These are phyloP conservation scores for Elaeidobius kamerunicus DNA, from an alignment of 2,888 invertebrate species.

Conservation along the genomic window DNA sequence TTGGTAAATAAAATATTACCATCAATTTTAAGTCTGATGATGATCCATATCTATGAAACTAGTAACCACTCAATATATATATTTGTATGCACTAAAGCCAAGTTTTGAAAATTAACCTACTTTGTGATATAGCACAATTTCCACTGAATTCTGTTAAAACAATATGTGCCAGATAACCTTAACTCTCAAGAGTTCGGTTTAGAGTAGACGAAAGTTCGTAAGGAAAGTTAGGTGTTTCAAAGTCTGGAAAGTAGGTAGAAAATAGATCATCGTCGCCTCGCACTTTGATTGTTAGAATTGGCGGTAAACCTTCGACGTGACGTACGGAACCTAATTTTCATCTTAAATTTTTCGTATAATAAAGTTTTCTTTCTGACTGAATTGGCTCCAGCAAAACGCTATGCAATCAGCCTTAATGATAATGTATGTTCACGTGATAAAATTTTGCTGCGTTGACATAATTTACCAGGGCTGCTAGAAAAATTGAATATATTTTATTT, in stretches of 20 bases:
- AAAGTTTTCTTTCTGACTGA: constrained; percentile 26
- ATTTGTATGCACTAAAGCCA: no score
- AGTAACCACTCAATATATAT: no score
- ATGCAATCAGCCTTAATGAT: constrained; percentile 25
- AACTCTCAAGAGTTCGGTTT: not conserved
- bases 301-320: constrained; percentile 26
- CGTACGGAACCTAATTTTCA: constrained; percentile 24
- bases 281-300: constrained; percentile 24
- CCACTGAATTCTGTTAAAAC: no score
- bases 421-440: constrained; percentile 21
- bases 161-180: not conserved
- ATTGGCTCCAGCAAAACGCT: constrained; percentile 8
- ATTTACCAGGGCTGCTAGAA: constrained; percentile 3
- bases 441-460: constrained; percentile 10
- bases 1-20: no score
- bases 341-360: constrained; percentile 29
- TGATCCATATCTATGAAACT: no score
- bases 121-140: no score
- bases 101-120: not conserved
- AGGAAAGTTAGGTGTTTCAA: no score
- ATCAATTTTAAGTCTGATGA: no score
- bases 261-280: constrained; percentile 7
- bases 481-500: not conserved
- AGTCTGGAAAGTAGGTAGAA: constrained; percentile 13
- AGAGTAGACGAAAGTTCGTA: no score